Conservation (phyloP, 1,140 invertebrate species). For the Euwallacea fornicatus region DNA sequence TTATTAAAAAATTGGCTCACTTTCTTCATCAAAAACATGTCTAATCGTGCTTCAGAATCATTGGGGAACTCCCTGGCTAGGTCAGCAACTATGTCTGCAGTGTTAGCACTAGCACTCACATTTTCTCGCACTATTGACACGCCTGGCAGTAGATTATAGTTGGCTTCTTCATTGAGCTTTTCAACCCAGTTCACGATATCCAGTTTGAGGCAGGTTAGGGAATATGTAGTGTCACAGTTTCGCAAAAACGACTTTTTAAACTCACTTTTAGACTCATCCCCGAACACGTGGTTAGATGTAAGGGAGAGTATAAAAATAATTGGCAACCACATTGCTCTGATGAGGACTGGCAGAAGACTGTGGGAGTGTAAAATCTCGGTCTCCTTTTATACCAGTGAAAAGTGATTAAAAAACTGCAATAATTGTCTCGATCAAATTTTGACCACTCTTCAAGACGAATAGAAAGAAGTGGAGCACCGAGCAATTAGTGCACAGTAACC, state of each 20-base stretch:
- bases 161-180: slow-evolving; percentile 65
- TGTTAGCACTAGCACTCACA: slow-evolving; percentile 57
- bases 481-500: slow-evolving; percentile 29
- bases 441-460: slow-evolving; percentile 39
- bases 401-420: slow-evolving; percentile 34
- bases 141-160: slow-evolving; percentile 68
- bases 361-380: not conserved
- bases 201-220: slow-evolving; percentile 75
- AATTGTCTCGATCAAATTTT: slow-evolving; percentile 34
- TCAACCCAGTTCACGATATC: slow-evolving; percentile 76
- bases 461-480: slow-evolving; percentile 42
- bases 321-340: slow-evolving; percentile 3
- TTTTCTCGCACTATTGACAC: slow-evolving; percentile 70
- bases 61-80: slow-evolving; percentile 72
- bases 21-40: slow-evolving; percentile 72
- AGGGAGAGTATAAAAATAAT: slow-evolving; percentile 5
- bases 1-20: slow-evolving; percentile 70
- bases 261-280: slow-evolving; percentile 39
- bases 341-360: not conserved
- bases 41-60: slow-evolving; percentile 71
- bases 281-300: slow-evolving; percentile 7
- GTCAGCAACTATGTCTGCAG: slow-evolving; percentile 69
- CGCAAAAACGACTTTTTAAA: slow-evolving; percentile 54
- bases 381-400: slow-evolving; percentile 22
- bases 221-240: slow-evolving; percentile 71